These are phyloP conservation scores for Trissoscelio sp. DNA, from an alignment of 2,888 invertebrate genomes.

Conservation along the genomic window DNA sequence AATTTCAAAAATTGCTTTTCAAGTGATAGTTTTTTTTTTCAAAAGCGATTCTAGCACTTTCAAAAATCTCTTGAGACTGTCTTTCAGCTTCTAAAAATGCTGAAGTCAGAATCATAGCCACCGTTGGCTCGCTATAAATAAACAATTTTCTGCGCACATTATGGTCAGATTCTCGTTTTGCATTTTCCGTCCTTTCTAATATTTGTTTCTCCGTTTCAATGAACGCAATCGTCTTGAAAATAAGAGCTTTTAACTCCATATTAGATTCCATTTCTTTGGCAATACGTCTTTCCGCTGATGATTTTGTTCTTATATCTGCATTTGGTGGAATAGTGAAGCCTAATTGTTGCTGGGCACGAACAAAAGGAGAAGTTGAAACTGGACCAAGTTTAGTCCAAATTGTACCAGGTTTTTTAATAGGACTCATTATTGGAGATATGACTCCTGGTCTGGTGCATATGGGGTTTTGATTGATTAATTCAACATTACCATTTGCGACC, in stretches of 20 bases:
- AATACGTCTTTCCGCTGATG: slow-evolving; percentile 81
- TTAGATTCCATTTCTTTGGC: slow-evolving; percentile 73
- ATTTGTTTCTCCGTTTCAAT: slow-evolving; percentile 76
- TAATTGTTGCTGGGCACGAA: slow-evolving; percentile 80
- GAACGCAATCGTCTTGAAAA: slow-evolving; percentile 77
- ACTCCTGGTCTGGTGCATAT: slow-evolving; percentile 78
- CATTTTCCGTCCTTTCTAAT: slow-evolving; percentile 78
- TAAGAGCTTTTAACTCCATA: slow-evolving; percentile 72
- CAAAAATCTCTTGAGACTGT: slow-evolving; percentile 69
- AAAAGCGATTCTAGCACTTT: slow-evolving; percentile 66
- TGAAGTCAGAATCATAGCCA: slow-evolving; percentile 77
- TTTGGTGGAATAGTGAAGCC: slow-evolving; percentile 72
- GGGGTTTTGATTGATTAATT: slow-evolving; percentile 78
- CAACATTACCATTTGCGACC: slow-evolving; percentile 73
- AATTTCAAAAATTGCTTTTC: too few relatives aligned
- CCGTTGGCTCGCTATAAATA: slow-evolving; percentile 74
- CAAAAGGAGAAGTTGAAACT: slow-evolving; percentile 81
- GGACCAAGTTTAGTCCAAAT: slow-evolving; percentile 82
- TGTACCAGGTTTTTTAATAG: slow-evolving; percentile 74
- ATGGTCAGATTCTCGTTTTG: slow-evolving; percentile 71
- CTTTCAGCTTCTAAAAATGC: slow-evolving; percentile 80
- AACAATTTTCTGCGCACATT: slow-evolving; percentile 75
- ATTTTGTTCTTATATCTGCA: slow-evolving; percentile 76
- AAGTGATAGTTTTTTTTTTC: too few relatives aligned
- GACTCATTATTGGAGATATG: slow-evolving; percentile 77